A percentile compares a stretch with the other conserved stretches of the same genome.
Evolutionary conservation across 2,797 vertebrate species (phyloP).

Genomic region (Manis javanica): DNA sequence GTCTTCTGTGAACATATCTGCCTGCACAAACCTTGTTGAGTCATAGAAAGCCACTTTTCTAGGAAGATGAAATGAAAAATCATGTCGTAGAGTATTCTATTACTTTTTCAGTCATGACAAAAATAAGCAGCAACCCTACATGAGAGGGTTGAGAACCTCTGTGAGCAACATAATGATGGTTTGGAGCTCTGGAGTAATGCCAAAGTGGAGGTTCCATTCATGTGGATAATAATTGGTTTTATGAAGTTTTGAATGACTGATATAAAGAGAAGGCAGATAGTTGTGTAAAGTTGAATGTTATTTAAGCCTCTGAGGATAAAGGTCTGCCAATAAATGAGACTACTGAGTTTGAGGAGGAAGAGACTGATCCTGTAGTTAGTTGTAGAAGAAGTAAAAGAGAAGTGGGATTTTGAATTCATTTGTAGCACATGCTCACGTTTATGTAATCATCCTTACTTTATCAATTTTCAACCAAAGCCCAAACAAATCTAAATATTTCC

Average conservation of each 20-base stretch:
- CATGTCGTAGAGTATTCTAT: constrained; percentile 95
- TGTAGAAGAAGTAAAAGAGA: constrained; percentile 85
- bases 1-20: too few relatives aligned
- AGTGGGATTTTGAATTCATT: constrained; percentile 92
- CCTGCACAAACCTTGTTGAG: not conserved
- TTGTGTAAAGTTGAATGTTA: constrained; percentile 85
- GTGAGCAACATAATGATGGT: constrained; percentile 94
- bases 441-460: constrained; percentile 94
- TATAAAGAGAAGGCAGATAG: constrained; percentile 91
- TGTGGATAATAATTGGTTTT: constrained; percentile 89
- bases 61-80: constrained; percentile 93
- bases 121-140: constrained; percentile 93
- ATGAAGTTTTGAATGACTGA: constrained; percentile 93
- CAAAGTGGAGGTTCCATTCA: constrained; percentile 92
- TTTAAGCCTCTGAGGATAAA: constrained; percentile 87
- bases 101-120: constrained; percentile 93
- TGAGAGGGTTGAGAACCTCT: constrained; percentile 95
- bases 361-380: constrained; percentile 89
- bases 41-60: constrained; percentile 85
- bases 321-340: constrained; percentile 86
- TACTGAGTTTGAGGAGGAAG: constrained; percentile 86
- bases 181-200: constrained; percentile 93
- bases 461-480: constrained; percentile 89
- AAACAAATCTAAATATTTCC: constrained; percentile 90
- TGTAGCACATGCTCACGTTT: constrained; percentile 95